phyloP scores from a whole-genome alignment of 92 coral and sea anemone genomes.

The Zoanthus solanderi region DNA sequence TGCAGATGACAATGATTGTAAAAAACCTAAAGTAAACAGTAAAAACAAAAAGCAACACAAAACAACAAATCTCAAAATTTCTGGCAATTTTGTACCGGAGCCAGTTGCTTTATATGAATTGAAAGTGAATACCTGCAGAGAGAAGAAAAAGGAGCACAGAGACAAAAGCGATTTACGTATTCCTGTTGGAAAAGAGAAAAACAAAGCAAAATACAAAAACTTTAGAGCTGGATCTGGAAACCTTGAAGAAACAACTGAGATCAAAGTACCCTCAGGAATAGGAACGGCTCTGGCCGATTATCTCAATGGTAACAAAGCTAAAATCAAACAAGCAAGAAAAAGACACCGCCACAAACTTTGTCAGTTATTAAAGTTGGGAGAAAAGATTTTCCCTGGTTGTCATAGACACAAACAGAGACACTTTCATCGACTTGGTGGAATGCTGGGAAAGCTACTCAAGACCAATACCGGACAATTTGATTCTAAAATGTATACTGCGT shows the following conservation, averaged over 20 bases:
- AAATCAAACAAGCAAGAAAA: not conserved
- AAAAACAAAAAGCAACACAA: not conserved
- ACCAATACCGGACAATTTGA: slow-evolving; percentile 32
- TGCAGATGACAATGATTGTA: slow-evolving; percentile 37
- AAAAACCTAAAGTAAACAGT: not conserved
- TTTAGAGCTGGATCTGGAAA: slow-evolving; percentile 25
- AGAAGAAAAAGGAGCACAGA: slow-evolving; percentile 13
- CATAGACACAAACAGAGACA: slow-evolving; percentile 16
- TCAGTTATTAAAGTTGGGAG: slow-evolving; percentile 28
- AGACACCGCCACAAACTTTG: slow-evolving; percentile 21
- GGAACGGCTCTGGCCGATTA: slow-evolving; percentile 28
- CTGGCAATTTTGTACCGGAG: not conserved
- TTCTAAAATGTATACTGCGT: slow-evolving; percentile 28
- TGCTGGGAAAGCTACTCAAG: slow-evolving; percentile 33
- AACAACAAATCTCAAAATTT: not conserved
- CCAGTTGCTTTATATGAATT: slow-evolving; percentile 29
- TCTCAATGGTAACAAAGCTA: slow-evolving; percentile 12
- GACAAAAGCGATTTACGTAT: not conserved
- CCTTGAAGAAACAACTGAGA: slow-evolving; percentile 12
- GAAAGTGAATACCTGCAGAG: slow-evolving; percentile 20
- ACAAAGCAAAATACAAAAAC: slow-evolving; percentile 36
- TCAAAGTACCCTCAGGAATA: slow-evolving; percentile 29
- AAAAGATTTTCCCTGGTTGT: slow-evolving; percentile 3
- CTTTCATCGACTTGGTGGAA: slow-evolving; percentile 3
- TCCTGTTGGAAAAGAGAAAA: slow-evolving; percentile 42